Evolutionary conservation across 2,888 invertebrate genomes (phyloP), one percentile per base, ranked within the genome.

Genomic region (Lottia scabra): DNA sequence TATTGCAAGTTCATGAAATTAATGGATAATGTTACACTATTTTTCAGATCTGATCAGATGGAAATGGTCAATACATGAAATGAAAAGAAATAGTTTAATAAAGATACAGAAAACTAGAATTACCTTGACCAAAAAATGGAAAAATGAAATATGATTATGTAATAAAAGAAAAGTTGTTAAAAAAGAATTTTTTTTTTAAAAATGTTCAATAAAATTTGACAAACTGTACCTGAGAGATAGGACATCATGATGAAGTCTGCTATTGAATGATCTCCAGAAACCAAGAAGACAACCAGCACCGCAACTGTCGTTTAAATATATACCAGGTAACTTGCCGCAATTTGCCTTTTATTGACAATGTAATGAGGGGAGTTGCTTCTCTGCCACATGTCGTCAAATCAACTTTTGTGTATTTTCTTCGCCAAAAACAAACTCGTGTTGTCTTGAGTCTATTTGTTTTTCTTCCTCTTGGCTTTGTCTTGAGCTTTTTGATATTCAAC

Each of bases 201-300:
- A 38, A 38, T 38, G n/a, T 38, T 38, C 38, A 38, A 38, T 38
- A 38, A 8, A 38, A 38, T 6, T 38, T 38, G 38, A 38, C 8
- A 38, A 38, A 38, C 38, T 38, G 8, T 56, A 56, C 56, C 56
- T 56, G 56, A 56, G 23, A 56, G 56, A 56, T 23, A 19, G 56
- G 56, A 56, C 56, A 56, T 56, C 56, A 56, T 56, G 56, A 56
- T 56, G 56, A 56, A n/a, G 56, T 56, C 56, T 56, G 56, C 56
- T 56, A 56, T 56, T 38, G 38, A 38, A 23, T 23, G 56, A 56
- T 56, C 56, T 56, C 56, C 56, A 56, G 56, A 23, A 56, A 56
- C 56, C 19, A 56, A 56, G 56, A 56, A 56, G 56, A 56, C 56
- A 56, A 8, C 23, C 23, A 23, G 23, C 56, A 19, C 19, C 8